Conservation (phyloP, 2,888 invertebrate species). For the Epinotia nisella region DNA sequence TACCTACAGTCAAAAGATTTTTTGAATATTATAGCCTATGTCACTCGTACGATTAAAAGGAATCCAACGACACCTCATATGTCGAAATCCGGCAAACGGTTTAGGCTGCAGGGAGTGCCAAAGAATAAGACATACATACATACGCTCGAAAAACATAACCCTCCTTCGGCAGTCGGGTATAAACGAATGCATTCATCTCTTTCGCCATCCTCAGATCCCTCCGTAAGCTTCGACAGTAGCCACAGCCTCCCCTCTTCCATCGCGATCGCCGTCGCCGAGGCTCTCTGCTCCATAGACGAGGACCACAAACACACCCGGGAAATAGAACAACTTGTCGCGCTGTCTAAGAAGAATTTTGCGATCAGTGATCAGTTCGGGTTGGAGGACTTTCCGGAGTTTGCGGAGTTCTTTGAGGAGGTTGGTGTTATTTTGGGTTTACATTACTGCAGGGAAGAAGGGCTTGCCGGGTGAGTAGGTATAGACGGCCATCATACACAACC, state of each 20-base stretch:
- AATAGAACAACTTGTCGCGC: conserved; percentile 86
- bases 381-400: conserved; percentile 80
- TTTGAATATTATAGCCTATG: too few species aligned
- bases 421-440: background rate
- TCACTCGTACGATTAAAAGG: too few species aligned
- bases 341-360: conserved; percentile 76
- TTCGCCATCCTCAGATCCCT: conserved; percentile 58
- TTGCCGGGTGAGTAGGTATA: too few species aligned
- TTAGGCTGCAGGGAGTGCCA: too few species aligned
- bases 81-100: too few species aligned
- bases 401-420: conserved; percentile 75
- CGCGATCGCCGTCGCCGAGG: conserved; percentile 90
- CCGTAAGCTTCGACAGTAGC: conserved; percentile 74
- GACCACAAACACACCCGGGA: conserved; percentile 91
- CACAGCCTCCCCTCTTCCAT: conserved; percentile 80
- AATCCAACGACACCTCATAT: too few species aligned
- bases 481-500: too few species aligned
- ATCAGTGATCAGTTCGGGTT: conserved; percentile 67
- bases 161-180: too few species aligned
- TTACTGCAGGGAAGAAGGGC: too few species aligned
- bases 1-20: too few species aligned
- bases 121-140: too few species aligned
- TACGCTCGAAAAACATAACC: too few species aligned
- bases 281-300: conserved; percentile 91
- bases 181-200: background rate